Evolutionary conservation across 2,888 invertebrate genomes (phyloP).

Genomic region (Cylindroiulus punctatus): DNA sequence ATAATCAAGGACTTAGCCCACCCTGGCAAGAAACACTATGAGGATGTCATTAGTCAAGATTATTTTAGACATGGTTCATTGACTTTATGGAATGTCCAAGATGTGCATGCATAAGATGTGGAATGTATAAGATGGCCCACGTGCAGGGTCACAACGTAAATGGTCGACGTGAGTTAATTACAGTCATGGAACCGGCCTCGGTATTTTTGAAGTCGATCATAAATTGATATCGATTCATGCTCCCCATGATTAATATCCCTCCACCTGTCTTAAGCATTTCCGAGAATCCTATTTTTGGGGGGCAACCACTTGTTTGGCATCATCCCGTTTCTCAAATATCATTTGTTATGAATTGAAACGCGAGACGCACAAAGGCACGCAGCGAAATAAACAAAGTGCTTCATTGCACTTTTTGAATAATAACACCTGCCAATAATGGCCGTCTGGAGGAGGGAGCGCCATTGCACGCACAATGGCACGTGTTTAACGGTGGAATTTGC

Average conservation of each 20-base stretch:
- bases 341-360: constrained; percentile 13
- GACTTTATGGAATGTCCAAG: too few species aligned
- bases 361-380: not conserved
- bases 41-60: too few species aligned
- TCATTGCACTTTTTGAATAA: constrained; percentile 9
- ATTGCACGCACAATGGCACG: too few species aligned
- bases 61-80: too few species aligned
- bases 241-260: not conserved
- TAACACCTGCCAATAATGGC: not conserved
- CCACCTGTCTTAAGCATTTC: constrained; percentile 25
- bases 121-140: too few species aligned
- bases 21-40: too few species aligned
- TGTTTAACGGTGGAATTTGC: not conserved
- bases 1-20: too few species aligned
- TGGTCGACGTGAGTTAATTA: too few species aligned
- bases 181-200: too few species aligned
- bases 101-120: too few species aligned
- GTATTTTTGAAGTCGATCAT: too few species aligned
- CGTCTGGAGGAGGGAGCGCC: constrained; percentile 7
- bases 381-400: constrained; percentile 11
- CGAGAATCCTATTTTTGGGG: constrained; percentile 21
- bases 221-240: not conserved
- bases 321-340: constrained; percentile 20
- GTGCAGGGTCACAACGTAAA: too few species aligned
- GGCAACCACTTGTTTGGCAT: not conserved